Conservation (phyloP, 2,113 vertebrate genomes). For the Willisornis vidua region DNA sequence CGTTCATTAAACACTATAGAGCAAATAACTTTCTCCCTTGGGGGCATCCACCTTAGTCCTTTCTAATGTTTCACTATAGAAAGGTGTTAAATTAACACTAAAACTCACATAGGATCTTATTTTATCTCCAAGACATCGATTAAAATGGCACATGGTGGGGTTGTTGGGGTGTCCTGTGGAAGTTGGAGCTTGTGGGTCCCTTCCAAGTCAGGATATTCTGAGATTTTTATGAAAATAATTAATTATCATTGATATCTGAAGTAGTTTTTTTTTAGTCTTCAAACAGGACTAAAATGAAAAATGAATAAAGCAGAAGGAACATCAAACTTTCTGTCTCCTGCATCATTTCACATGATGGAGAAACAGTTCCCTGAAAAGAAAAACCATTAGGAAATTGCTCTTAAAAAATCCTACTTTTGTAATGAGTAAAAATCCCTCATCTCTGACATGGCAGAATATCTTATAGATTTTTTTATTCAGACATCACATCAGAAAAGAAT, state of each 20-base stretch:
- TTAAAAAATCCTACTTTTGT: not conserved
- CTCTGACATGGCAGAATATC: not conserved
- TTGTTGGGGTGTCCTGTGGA: not conserved
- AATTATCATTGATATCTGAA: not conserved
- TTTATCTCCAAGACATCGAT: not conserved
- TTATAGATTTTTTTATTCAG: not conserved
- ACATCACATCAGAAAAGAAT: not conserved
- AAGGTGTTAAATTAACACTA: not conserved
- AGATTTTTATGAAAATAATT: not conserved
- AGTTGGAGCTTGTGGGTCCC: not conserved
- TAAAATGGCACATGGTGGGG: not conserved
- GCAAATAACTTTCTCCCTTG: not conserved
- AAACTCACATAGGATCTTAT: not conserved
- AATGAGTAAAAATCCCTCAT: not conserved
- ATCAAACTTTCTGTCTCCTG: not conserved
- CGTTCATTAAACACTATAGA: not conserved
- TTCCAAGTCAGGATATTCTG: not conserved
- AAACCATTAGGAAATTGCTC: not conserved
- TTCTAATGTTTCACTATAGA: not conserved
- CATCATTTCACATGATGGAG: not conserved
- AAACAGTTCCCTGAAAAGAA: not conserved
- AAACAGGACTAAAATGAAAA: not conserved
- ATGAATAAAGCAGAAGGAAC: not conserved
- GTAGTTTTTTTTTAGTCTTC: not conserved
- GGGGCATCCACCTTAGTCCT: not conserved